Evolutionary conservation across 2,113 vertebrate genomes (phyloP).

Genomic region (Onychostoma macrolepis): DNA sequence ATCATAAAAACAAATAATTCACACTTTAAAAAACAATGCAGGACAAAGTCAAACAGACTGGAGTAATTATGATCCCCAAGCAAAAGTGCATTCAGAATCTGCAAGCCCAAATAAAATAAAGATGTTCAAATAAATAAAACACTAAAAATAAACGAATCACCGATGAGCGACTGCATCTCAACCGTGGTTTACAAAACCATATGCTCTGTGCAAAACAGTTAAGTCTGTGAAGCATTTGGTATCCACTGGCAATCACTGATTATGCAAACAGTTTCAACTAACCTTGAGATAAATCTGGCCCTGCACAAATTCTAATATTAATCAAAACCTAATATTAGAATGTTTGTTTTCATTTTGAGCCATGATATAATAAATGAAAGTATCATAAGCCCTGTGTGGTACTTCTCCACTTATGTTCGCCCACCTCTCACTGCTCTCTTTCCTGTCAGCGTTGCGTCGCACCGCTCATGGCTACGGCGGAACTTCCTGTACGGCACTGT

Average conservation of each 20-base stretch:
- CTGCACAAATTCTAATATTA: background rate
- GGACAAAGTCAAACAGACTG: background rate
- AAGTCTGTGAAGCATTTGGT: background rate
- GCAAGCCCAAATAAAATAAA: background rate
- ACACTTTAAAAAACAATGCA: background rate
- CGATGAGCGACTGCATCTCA: background rate
- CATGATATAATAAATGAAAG: background rate
- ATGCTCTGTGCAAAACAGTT: background rate
- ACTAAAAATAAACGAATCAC: background rate
- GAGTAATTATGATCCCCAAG: background rate
- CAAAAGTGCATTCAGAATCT: background rate
- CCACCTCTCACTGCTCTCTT: constrained; percentile 47
- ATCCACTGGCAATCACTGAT: background rate
- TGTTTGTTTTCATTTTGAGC: constrained; percentile 2
- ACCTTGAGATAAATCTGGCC: background rate
- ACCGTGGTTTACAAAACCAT: constrained; percentile 15
- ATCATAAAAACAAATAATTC: background rate
- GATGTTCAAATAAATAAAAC: background rate
- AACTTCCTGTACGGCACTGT: constrained; percentile 61
- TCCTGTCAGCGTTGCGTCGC: constrained; percentile 51
- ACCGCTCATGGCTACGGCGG: constrained; percentile 31
- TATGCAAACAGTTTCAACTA: background rate
- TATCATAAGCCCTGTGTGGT: background rate
- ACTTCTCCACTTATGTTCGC: constrained; percentile 38
- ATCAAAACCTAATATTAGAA: background rate